phyloP scores from a whole-genome alignment of 2,888 invertebrate species.

The Pollenia angustigena region DNA sequence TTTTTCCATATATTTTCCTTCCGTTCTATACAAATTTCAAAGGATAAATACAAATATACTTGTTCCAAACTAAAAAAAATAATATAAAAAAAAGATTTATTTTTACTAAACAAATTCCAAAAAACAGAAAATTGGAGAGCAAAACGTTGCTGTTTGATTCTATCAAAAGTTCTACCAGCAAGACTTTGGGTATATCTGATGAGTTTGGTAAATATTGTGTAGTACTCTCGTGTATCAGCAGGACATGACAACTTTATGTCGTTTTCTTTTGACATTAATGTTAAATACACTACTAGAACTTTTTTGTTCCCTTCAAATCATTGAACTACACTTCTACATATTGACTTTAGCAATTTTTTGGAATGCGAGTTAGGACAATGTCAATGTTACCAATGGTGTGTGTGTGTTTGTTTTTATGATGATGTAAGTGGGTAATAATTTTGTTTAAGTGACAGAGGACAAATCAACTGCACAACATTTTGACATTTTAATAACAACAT shows the following conservation, averaged over 20 bases:
- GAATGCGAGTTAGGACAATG: neutral
- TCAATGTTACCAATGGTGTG: conserved; percentile 1
- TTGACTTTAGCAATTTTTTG: neutral
- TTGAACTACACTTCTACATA: conserved; percentile 7
- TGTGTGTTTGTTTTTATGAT: neutral
- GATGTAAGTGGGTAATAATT: conserved; percentile 24
- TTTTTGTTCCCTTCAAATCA: neutral
- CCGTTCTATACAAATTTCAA: conserved; percentile 6
- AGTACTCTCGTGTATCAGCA: conserved; percentile 35
- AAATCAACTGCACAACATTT: conserved; percentile 63
- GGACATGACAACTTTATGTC: conserved; percentile 56
- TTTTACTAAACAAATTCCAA: neutral
- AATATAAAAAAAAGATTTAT: conserved; percentile 1
- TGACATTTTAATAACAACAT: conserved; percentile 49
- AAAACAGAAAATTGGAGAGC: neutral
- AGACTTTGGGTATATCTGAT: conserved; percentile 23
- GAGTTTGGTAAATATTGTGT: conserved; percentile 39
- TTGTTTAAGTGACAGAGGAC: conserved; percentile 56
- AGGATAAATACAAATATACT: conserved; percentile 23
- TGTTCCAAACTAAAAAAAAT: neutral
- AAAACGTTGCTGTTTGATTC: neutral
- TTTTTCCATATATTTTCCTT: neutral
- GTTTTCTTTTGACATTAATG: conserved; percentile 46
- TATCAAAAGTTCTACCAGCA: neutral
- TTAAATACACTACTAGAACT: conserved; percentile 35